phyloP scores from a whole-genome alignment of 2,113 vertebrate species.

The Oreochromis spilurus region DNA sequence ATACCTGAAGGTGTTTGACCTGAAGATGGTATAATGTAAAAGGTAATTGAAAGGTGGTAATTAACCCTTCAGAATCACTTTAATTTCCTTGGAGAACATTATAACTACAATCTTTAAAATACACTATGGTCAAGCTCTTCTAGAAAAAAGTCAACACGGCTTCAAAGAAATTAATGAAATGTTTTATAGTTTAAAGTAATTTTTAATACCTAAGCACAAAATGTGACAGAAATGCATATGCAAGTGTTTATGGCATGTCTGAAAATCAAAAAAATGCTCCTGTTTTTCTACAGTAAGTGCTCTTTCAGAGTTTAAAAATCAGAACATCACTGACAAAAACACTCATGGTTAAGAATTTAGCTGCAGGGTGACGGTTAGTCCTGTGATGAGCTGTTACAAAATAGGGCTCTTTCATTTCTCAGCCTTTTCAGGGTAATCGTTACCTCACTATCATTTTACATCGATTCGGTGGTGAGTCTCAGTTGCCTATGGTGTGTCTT shows the following conservation, averaged over 20 bases:
- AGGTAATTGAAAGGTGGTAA: not conserved
- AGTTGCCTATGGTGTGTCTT: not conserved
- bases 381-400: conserved; percentile 18
- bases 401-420: not conserved
- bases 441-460: not conserved
- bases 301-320: not conserved
- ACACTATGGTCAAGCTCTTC: not conserved
- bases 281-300: not conserved
- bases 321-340: not conserved
- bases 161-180: not conserved
- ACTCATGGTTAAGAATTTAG: not conserved
- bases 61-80: not conserved
- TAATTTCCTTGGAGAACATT: not conserved
- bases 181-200: not conserved
- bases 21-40: not conserved
- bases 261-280: not conserved
- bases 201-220: not conserved
- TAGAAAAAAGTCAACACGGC: rapidly evolving
- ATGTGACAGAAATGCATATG: not conserved
- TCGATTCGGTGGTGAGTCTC: not conserved
- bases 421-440: not conserved
- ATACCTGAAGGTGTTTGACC: not conserved
- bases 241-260: not conserved
- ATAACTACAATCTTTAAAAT: not conserved
- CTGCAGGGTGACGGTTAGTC: not conserved